These are phyloP conservation scores for Phania funesta DNA, from an alignment of 2,888 invertebrate genomes.

Conservation along the genomic window DNA sequence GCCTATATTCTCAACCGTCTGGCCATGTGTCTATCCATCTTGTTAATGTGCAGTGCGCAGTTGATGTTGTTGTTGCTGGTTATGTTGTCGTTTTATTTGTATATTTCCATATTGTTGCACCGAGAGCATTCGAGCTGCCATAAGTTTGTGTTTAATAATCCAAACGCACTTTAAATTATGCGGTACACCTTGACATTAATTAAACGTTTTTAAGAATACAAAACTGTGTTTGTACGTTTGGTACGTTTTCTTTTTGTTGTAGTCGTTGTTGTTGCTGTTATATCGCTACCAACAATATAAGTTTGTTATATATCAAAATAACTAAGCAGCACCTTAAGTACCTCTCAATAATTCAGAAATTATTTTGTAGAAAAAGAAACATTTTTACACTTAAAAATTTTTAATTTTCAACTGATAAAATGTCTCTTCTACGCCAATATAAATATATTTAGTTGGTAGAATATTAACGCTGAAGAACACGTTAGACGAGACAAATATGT, in stretches of 20 bases:
- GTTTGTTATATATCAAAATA: conserved; percentile 9
- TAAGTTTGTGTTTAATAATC: conserved; percentile 69
- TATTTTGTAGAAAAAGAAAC: conserved; percentile 10
- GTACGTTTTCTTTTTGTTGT: background rate
- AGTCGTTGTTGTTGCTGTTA: conserved; percentile 3
- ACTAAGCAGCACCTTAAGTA: conserved; percentile 20
- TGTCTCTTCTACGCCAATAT: conserved; percentile 32
- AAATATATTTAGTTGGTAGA: conserved; percentile 44
- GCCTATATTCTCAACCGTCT: conserved; percentile 12
- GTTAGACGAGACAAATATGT: too few relatives aligned
- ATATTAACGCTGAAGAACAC: conserved; percentile 54
- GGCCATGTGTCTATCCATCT: conserved; percentile 43
- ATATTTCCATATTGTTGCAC: conserved; percentile 47
- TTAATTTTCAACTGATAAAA: conserved; percentile 37
- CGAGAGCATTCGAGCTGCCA: conserved; percentile 51
- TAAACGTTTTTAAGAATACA: conserved; percentile 66
- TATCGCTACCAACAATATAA: background rate
- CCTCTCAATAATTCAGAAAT: conserved; percentile 27
- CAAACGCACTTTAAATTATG: conserved; percentile 76
- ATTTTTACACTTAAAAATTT: background rate
- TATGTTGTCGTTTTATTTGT: conserved; percentile 9
- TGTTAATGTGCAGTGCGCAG: conserved; percentile 27
- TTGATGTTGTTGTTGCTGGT: conserved; percentile 8
- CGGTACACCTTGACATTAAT: conserved; percentile 78
- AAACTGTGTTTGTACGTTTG: conserved; percentile 35